Base-by-base conservation (phyloP, 1,140 invertebrate species). In the Brachionus asplanchnoidis region DNA sequence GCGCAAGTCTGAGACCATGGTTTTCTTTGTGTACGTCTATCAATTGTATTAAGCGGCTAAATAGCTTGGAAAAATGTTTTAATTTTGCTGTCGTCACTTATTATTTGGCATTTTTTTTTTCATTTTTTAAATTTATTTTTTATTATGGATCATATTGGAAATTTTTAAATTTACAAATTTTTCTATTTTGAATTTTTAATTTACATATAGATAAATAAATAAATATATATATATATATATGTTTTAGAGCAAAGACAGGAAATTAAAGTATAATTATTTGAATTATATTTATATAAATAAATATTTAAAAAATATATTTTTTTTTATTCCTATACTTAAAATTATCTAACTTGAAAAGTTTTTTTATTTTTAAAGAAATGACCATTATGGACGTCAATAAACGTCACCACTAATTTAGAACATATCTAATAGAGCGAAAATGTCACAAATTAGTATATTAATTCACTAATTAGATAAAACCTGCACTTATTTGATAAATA, bases 281-380 rank as follows among this genome's bases (percentile, higher is more conserved):
- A 73, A 73, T 73, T 73, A 36, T 73, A 73, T 73, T 73, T 73
- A 73, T 40, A 73, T 73, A 73, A 73, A 73, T 73, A 73, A 73
- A 73, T 73, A 68, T 73, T 73, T 40, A 73, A 73, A 73, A 40
- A 40, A 40, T 70, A 28, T 36, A 36, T 28, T 0, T 68, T 14
- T 32, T 32, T 68, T 32, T 68, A 28, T 32, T 28, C 12, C 32
- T 68, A 65, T n/a, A n/a, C n/a, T n/a, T n/a, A n/a, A n/a, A n/a
- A n/a, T n/a, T n/a, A n/a, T n/a, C n/a, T n/a, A n/a, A n/a, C n/a
- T n/a, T n/a, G n/a, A n/a, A n/a, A n/a, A n/a, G n/a, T n/a, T n/a
- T n/a, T n/a, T n/a, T n/a, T n/a, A n/a, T n/a, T n/a, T n/a, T n/a
- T n/a, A n/a, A n/a, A n/a, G n/a, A n/a, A n/a, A n/a, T n/a, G n/a